phyloP scores from a whole-genome alignment of 1,140 invertebrate species.

The Magallana gigas region DNA sequence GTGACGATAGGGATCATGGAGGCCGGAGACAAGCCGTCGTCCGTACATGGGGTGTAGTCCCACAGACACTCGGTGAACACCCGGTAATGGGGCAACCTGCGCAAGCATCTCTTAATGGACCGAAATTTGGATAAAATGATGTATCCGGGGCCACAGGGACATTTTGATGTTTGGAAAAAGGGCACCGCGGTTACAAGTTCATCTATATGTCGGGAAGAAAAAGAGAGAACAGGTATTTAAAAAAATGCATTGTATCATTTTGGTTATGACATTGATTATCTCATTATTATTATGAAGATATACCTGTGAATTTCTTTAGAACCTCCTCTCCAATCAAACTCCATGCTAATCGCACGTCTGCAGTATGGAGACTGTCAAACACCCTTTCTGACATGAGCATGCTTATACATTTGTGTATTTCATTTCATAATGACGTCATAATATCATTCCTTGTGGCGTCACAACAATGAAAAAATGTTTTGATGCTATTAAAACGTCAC shows the following conservation, averaged over 20 bases:
- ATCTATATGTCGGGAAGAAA: neutral
- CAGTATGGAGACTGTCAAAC: slow-evolving; percentile 7
- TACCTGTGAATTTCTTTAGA: slow-evolving; percentile 39
- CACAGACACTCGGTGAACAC: slow-evolving; percentile 41
- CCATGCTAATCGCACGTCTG: slow-evolving; percentile 37
- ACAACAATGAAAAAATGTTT: neutral
- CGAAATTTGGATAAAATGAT: slow-evolving; percentile 30
- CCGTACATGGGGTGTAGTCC: slow-evolving; percentile 28
- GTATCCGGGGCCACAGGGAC: slow-evolving; percentile 33
- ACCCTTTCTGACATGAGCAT: slow-evolving; percentile 22
- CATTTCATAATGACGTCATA: no score
- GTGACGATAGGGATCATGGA: neutral
- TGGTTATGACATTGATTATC: no score
- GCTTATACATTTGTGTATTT: neutral
- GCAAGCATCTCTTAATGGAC: slow-evolving; percentile 25
- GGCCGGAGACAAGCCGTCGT: neutral
- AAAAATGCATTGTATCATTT: no score
- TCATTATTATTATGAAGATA: neutral
- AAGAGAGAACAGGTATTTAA: neutral
- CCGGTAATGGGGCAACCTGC: neutral
- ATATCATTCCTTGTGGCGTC: neutral
- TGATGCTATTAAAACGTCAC: neutral
- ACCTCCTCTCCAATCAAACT: slow-evolving; percentile 32
- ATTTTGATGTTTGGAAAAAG: slow-evolving; percentile 14
- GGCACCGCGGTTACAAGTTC: slow-evolving; percentile 32